Base-by-base conservation (phyloP, 2,888 invertebrate species). In the Lomographa bimaculata region DNA sequence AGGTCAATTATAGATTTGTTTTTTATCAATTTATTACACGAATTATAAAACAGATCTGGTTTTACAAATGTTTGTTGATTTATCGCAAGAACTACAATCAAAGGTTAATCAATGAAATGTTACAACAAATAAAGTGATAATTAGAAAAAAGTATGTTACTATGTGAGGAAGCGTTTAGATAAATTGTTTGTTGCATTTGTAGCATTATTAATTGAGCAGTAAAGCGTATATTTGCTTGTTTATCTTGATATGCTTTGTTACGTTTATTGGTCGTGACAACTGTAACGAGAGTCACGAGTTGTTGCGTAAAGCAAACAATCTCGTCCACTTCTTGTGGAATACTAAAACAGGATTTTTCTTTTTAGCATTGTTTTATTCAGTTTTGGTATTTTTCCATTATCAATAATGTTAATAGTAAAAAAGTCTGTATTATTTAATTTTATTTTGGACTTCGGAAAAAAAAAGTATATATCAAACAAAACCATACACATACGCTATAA, bases 211-310 rank as follows among this genome's bases (percentile, higher is more conserved):
- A 33, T 24, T 30, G 39, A 46, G 29, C 7, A 6, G 6, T 50
- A 76, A 64, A 69, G 69, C 60, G 44, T 46, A 52, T 28, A 62
- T 71, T 76, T 32, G 58, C 60, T 55, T 54, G 56, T 39, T 47
- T 41, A 45, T 44, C 46, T 40, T 42, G 48, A 54, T 54, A 60
- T 50, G 48, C 71, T 61, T 72, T 87, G 57, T 57, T 54, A 65
- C 80, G 66, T 80, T 79, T 72, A 63, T 67, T 68, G 61, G 62
- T 60, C 52, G 62, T 67, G 61, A 48, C 56, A 60, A 54, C 67
- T 52, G 70, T 81, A 79, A 83, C 75, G 74, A 76, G 76, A 86
- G 82, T 89, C 87, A 89, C 87, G 87, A 85, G 87, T 72, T 77
- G 71, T 89, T 89, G 67, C 85, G 84, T 85, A 87, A 87, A 72